Percentiles rank a stretch among this genome's conserved stretches.
Conservation (phyloP, 2,888 invertebrate species). For the Dinocampus coccinellae region DNA sequence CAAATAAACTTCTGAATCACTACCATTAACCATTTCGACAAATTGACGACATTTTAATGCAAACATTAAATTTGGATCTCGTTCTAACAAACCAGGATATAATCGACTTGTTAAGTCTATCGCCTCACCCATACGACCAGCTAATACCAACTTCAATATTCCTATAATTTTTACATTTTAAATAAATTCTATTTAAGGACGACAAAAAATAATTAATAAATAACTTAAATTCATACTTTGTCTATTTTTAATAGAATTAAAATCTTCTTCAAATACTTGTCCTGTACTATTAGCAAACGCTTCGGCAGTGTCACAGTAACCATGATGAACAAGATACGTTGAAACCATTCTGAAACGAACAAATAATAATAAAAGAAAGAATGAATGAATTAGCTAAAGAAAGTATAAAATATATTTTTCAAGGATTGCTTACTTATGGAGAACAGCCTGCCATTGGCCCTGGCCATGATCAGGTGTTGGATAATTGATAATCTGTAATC, state of each 20-base stretch:
- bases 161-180: conserved; percentile 71
- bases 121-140: conserved; percentile 95
- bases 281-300: conserved; percentile 93
- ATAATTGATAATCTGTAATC: conserved; percentile 87
- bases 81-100: conserved; percentile 94
- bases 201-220: not conserved
- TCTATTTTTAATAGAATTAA: conserved; percentile 94
- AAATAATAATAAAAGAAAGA: conserved; percentile 18
- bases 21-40: conserved; percentile 97
- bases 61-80: conserved; percentile 91
- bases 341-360: conserved; percentile 92
- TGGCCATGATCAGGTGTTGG: conserved; percentile 84
- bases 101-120: conserved; percentile 89
- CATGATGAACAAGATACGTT: conserved; percentile 97
- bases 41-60: conserved; percentile 98
- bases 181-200: not conserved
- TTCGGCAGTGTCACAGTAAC: conserved; percentile 96
- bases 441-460: conserved; percentile 92
- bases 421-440: conserved; percentile 81
- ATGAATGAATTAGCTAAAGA: not conserved
- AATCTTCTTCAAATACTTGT: conserved; percentile 91
- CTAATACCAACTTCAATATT: conserved; percentile 91
- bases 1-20: conserved; percentile 78
- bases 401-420: not conserved
- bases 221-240: conserved; percentile 79